phyloP scores from a whole-genome alignment of 2,888 invertebrate genomes.

The Lydus trimaculatus region DNA sequence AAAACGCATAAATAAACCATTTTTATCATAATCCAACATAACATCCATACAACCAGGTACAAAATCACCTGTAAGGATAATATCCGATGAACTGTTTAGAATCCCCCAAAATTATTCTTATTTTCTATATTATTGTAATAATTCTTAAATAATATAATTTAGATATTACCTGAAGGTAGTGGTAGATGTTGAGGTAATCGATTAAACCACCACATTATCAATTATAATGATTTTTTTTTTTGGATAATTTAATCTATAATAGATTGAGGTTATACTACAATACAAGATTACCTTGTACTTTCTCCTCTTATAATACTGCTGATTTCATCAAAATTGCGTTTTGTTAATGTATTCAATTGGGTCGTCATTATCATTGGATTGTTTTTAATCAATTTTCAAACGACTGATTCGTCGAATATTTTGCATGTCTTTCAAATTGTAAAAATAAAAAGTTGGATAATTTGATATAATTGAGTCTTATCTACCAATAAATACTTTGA shows the following conservation, averaged over 20 bases:
- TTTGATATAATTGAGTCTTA: too few relatives aligned
- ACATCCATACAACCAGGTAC: slow-evolving; percentile 67
- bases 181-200: slow-evolving; percentile 44
- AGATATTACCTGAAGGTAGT: slow-evolving; percentile 42
- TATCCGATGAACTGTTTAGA: neutral
- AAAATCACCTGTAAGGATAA: slow-evolving; percentile 57
- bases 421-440: too few relatives aligned
- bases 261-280: neutral
- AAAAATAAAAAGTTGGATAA: too few relatives aligned
- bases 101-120: too few relatives aligned
- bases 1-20: slow-evolving; percentile 65
- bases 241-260: too few relatives aligned
- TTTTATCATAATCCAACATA: slow-evolving; percentile 63
- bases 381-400: neutral
- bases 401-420: too few relatives aligned
- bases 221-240: neutral
- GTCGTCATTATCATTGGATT: neutral
- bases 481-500: neutral
- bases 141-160: neutral
- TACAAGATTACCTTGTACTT: neutral
- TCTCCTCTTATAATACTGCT: neutral
- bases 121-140: too few relatives aligned
- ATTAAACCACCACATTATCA: slow-evolving; percentile 41
- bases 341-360: neutral
- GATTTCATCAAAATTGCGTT: neutral